Conservation (phyloP, 2,797 vertebrate genomes). For the Falco biarmicus region DNA sequence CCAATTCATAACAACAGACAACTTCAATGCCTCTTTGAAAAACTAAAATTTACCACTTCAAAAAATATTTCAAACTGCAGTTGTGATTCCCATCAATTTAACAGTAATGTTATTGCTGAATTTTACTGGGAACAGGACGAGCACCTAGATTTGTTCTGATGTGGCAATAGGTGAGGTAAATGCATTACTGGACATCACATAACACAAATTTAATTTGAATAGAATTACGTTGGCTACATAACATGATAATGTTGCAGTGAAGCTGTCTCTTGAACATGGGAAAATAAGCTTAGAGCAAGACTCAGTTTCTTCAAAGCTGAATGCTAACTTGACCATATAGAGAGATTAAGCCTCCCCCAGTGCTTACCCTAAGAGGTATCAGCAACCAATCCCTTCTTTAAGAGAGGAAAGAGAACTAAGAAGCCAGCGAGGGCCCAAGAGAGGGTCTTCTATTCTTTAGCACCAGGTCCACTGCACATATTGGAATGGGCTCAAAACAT, state of each 20-base stretch:
- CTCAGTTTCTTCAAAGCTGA: neutral
- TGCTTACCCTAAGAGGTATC: neutral
- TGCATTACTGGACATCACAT: fast-evolving
- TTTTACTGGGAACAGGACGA: neutral
- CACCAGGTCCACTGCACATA: neutral
- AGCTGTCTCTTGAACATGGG: neutral
- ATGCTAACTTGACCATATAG: neutral
- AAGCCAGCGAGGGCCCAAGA: neutral
- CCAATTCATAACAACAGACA: neutral
- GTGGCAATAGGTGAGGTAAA: neutral
- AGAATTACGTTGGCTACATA: neutral
- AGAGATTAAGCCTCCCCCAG: neutral
- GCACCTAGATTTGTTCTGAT: neutral
- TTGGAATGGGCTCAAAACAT: neutral
- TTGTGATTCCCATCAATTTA: neutral
- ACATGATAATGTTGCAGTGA: neutral
- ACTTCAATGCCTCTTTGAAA: neutral
- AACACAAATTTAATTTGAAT: neutral
- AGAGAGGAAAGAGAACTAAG: neutral
- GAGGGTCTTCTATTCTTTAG: neutral
- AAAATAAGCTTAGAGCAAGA: neutral
- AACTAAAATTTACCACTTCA: neutral
- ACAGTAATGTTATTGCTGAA: neutral
- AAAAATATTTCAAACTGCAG: neutral
- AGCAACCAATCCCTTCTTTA: neutral